phyloP scores from a whole-genome alignment of 2,888 invertebrate genomes.

The Dermolepida albohirtum region DNA sequence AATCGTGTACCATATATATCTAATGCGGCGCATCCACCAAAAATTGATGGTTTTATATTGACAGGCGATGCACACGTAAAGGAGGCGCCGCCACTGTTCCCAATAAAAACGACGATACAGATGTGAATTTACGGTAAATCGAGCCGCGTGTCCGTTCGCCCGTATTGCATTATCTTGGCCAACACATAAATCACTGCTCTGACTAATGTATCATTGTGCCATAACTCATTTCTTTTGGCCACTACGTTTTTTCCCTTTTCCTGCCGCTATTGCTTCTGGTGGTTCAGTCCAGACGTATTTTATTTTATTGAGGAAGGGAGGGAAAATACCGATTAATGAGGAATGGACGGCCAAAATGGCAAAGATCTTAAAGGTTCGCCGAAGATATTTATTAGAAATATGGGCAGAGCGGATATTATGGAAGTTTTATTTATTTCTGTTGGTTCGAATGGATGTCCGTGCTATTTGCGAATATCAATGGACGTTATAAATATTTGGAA shows the following conservation, averaged over 20 bases:
- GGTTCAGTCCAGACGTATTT: constrained; percentile 23
- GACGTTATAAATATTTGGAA: constrained; percentile 24
- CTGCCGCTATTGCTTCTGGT: constrained; percentile 25
- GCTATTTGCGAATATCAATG: constrained; percentile 9
- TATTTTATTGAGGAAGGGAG: constrained; percentile 36
- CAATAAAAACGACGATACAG: constrained; percentile 27
- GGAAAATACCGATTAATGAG: constrained; percentile 36
- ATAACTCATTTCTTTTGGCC: constrained; percentile 34
- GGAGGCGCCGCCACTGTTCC: not conserved
- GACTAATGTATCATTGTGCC: constrained; percentile 25
- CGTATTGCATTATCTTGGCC: constrained; percentile 27
- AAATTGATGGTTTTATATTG: constrained; percentile 6
- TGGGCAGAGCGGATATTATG: constrained; percentile 24
- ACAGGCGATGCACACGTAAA: not conserved
- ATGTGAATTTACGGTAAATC: constrained; percentile 36
- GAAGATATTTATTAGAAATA: constrained; percentile 28
- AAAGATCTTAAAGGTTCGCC: constrained; percentile 27
- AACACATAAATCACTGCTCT: constrained; percentile 24
- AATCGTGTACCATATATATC: too few relatives aligned
- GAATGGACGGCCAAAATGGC: constrained; percentile 33
- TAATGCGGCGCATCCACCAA: too few relatives aligned
- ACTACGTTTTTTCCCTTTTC: constrained; percentile 25
- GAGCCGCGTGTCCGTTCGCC: constrained; percentile 22
- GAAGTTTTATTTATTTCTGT: constrained; percentile 30
- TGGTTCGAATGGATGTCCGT: constrained; percentile 7